phyloP scores from a whole-genome alignment of 2,113 vertebrate species.

The Mormyrus iriodes region DNA sequence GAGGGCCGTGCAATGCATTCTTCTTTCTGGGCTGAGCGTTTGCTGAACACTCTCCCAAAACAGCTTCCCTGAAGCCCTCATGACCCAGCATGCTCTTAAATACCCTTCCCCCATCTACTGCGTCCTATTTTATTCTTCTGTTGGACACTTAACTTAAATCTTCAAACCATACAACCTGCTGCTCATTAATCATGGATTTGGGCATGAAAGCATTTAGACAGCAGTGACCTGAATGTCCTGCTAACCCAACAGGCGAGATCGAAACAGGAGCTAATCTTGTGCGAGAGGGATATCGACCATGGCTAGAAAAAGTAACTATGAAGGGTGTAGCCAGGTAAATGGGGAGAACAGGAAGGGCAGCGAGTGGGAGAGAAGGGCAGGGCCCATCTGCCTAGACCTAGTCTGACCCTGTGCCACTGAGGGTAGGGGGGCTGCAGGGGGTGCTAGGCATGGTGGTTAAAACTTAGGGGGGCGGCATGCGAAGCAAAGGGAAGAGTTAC shows the following conservation, averaged over 20 bases:
- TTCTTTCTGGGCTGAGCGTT: not conserved
- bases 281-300: not conserved
- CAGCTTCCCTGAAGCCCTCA: not conserved
- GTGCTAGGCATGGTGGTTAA: slow-evolving; percentile 26
- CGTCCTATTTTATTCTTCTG: not conserved
- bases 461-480: slow-evolving; percentile 17
- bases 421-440: not conserved
- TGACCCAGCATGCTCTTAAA: not conserved
- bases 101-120: not conserved
- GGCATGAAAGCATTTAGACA: not conserved
- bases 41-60: not conserved
- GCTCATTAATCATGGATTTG: not conserved
- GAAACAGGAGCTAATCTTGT: not conserved
- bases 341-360: not conserved
- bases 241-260: not conserved
- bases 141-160: not conserved
- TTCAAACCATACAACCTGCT: not conserved
- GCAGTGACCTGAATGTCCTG: not conserved
- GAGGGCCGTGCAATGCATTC: not conserved
- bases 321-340: not conserved
- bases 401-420: not conserved
- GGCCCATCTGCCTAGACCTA: not conserved
- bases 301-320: not conserved
- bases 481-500: slow-evolving; percentile 20
- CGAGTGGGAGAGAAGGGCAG: not conserved